These are phyloP conservation scores for Denticeps clupeoides DNA, from an alignment of 2,797 vertebrate genomes.

Conservation along the genomic window DNA sequence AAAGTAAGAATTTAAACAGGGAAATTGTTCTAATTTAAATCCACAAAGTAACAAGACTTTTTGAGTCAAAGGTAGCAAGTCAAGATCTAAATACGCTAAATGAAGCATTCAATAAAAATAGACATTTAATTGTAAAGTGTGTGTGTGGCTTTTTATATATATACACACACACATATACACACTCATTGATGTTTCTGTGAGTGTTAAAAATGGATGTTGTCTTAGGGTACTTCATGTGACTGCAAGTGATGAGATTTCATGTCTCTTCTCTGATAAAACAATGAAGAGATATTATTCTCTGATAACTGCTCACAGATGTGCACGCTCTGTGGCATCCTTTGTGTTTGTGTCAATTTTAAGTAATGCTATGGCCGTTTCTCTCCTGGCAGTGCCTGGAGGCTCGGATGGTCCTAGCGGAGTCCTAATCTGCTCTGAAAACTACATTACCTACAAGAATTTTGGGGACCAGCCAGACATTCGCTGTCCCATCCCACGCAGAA, in stretches of 20 bases:
- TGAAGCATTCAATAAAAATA: no score
- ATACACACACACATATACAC: no score
- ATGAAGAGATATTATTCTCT: slow-evolving; percentile 23
- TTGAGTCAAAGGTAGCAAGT: no score
- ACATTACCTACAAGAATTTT: slow-evolving; percentile 98
- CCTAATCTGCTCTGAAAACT: slow-evolving; percentile 96
- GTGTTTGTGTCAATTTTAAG: not conserved
- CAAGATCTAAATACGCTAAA: no score
- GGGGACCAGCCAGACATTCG: slow-evolving; percentile 97
- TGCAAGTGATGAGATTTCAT: slow-evolving; percentile 25
- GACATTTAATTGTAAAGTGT: no score
- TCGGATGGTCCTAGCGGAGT: slow-evolving; percentile 96
- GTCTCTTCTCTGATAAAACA: slow-evolving; percentile 25
- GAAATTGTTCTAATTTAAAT: no score
- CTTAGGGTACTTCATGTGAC: no score
- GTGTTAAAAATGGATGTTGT: no score
- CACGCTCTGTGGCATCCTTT: not conserved
- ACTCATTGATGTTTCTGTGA: no score
- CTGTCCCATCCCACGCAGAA: slow-evolving; percentile 90
- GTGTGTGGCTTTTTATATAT: no score
- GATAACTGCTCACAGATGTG: slow-evolving; percentile 3
- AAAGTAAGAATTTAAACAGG: no score
- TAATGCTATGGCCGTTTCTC: not conserved
- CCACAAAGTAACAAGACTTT: no score
- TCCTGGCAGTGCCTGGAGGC: slow-evolving; percentile 79